phyloP scores from a whole-genome alignment of 1,140 invertebrate species.

The Euwallacea fornicatus region DNA sequence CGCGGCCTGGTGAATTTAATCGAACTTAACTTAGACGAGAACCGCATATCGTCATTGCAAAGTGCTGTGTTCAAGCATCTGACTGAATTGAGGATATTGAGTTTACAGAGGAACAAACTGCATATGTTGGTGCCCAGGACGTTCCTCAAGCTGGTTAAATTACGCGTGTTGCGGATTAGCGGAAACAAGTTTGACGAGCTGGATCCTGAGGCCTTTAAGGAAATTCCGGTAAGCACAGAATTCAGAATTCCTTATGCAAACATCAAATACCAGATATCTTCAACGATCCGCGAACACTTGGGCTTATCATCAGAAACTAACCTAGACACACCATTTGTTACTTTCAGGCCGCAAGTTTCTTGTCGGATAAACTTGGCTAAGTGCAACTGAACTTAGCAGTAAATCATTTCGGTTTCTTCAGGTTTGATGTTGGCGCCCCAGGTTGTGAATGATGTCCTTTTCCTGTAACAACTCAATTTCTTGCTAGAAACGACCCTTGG shows the following conservation, averaged over 20 bases:
- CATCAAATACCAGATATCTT: no score
- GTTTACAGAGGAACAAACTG: conserved; percentile 70
- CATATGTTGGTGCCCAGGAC: conserved; percentile 66
- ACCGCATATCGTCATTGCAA: conserved; percentile 69
- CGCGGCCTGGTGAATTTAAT: conserved; percentile 73
- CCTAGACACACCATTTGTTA: background rate
- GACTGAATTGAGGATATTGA: conserved; percentile 66
- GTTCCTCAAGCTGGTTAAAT: conserved; percentile 70
- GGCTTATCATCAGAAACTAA: background rate
- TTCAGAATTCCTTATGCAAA: no score
- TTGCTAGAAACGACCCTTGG: no score
- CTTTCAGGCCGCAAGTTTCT: background rate
- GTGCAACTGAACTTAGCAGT: no score
- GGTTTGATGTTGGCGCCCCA: no score
- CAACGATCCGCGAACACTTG: background rate
- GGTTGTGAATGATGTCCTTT: no score
- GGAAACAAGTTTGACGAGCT: conserved; percentile 72
- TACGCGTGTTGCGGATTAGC: conserved; percentile 71
- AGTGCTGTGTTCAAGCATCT: conserved; percentile 76
- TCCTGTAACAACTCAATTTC: no score
- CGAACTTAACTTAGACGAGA: conserved; percentile 84
- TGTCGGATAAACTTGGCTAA: no score
- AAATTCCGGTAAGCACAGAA: conserved; percentile 48
- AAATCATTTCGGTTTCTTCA: no score
- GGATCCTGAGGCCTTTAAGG: conserved; percentile 59